Evolutionary conservation across 1,140 invertebrate genomes (phyloP).

Genomic region (Polypedilum pembai): DNA sequence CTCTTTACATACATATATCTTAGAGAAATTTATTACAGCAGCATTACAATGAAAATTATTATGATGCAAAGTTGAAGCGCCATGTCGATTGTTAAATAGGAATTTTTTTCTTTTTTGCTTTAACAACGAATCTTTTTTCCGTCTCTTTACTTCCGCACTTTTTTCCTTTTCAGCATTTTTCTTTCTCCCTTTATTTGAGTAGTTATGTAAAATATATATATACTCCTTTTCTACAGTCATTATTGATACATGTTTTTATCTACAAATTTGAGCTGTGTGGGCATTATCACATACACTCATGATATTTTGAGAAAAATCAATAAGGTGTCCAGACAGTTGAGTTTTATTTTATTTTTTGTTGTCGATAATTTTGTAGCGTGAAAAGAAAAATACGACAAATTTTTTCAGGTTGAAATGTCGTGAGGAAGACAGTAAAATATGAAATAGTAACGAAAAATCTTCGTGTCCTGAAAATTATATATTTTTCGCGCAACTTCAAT

Average conservation of each 20-base stretch:
- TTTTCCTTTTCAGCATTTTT: background rate
- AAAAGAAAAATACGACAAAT: background rate
- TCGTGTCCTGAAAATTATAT: background rate
- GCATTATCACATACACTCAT: background rate
- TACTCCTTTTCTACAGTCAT: background rate
- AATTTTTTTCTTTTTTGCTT: background rate
- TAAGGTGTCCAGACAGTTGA: background rate
- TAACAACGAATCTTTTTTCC: background rate
- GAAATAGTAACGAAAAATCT: conserved; percentile 6
- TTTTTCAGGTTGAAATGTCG: background rate
- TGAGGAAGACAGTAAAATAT: background rate
- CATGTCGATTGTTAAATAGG: background rate
- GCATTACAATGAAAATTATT: conserved; percentile 9
- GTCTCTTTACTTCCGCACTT: background rate
- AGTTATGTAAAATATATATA: no score
- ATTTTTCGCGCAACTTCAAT: no score
- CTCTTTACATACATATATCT: conserved; percentile 3
- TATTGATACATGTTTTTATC: background rate
- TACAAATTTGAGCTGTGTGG: background rate
- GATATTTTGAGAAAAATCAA: background rate
- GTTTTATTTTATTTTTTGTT: background rate
- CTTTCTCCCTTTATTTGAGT: background rate
- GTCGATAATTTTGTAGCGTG: background rate
- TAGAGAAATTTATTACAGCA: background rate
- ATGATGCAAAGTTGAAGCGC: conserved; percentile 3